Evolutionary conservation across 92 coral and sea anemone species (phyloP), one percentile per base, ranked within the genome.

Genomic region (Epizoanthus scotinus): DNA sequence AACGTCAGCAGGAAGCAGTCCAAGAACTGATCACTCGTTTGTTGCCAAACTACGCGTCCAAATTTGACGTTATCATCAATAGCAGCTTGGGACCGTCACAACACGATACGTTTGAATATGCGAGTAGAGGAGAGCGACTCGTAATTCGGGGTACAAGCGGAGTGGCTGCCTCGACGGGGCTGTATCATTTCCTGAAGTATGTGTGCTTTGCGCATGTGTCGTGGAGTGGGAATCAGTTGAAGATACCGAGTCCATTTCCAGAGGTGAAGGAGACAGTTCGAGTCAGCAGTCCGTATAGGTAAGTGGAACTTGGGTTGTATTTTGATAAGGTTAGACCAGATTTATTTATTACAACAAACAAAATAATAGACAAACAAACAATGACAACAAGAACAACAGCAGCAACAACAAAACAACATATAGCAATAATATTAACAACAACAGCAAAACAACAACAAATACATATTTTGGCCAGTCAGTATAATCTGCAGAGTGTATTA

Each of bases 221-320:
- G 0, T 94, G 98, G 98, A 92, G 91, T 77, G 98, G 97, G 0
- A 87, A 94, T 73, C 98, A 94, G 89, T 69, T 94, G 78, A 81
- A 82, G 42, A 91, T 94, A 50, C 93, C 98, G 1, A 69, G 73
- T 6, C 97, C 93, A 17, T 93, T 94, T 58, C 98, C 98, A 40
- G 82, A 49, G 8, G 93, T 94, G 25, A 28, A 61, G 55, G 26
- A 78, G 14, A 28, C 85, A 38, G 90, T 90, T 5, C 62, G 69
- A 19, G 68, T 94, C 3, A 71, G 71, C 68, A 78, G 89, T 40
- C 94, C 92, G 15, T 78, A 92, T 82, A 94, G 97, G 78, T 71
- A 29, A 64, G 38, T 13, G 1, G 17, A 26, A 28, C n/a, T 27
- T 34, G 40, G 50, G 50, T 44, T 7, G 8, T 44, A 44, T 13